Evolutionary conservation across 1,140 invertebrate genomes (phyloP), one percentile per base, ranked within the genome.

Genomic region (Cydia splendana): DNA sequence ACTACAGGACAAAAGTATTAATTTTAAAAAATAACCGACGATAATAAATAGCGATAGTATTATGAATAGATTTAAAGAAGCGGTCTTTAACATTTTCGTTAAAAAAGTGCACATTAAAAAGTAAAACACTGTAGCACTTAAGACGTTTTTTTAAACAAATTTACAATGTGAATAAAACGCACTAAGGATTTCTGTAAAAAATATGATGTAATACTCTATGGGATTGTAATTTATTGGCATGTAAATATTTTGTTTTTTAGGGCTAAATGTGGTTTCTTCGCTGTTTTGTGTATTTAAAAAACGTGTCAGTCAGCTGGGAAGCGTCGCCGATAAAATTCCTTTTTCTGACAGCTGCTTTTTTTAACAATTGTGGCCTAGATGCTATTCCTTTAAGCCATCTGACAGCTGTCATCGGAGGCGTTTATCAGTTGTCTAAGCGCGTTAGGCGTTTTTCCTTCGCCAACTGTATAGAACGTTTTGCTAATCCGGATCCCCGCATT

Each of bases 41-140:
- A 91, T 91, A 90, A 91, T 91, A 91, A 91, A 88, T 89, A 88
- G 85, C 62, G 77, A 85, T 88, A 91, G 83, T 79, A 84, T 86
- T 85, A 85, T 81, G 18, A 71, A 71, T 71, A 71, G 67, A 71
- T 10, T 71, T 71, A 38, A 71, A 71, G 12, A 42, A 42, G 57
- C 30, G 67, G 30, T 71, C 34, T 71, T 71, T 18, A 71, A 67
- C 65, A 69, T 51, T 75, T 77, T 76, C 51, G n/a, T 42, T 65
- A 85, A 86, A 87, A 88, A 83, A 84, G 81, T 88, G 90, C 90
- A 92, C 90, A 88, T 78, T 79, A 88, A 87, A 85, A 85, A 81
- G 84, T 86, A 85, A 87, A 87, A 89, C 87, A 53, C 48, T 79
- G 83, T 78, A 84, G 78, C 48, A 71, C 28, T 77, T 88, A 88